Base-by-base conservation (phyloP, 1,140 invertebrate species). In the Theocolax elegans region DNA sequence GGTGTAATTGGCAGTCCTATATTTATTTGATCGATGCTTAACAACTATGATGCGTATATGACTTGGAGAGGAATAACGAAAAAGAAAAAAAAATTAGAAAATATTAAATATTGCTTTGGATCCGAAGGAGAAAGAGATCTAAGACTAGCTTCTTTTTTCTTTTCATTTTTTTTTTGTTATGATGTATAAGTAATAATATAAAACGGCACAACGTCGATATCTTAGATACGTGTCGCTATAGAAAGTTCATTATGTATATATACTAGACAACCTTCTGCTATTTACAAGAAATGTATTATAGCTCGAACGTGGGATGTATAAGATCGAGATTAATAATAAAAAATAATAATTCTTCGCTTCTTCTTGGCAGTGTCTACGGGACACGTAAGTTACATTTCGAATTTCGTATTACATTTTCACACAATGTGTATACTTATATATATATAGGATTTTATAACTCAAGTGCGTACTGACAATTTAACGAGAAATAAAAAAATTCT, bases 101-200 rank as follows among this genome's bases (percentile, higher is more conserved):
- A 44, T 27, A 60, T 60, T 44, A 60, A 44, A 38, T 60, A 60
- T 27, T 46, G 40, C 54, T 62, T 62, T 62, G 42, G 23, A 53
- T 29, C 46, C 13, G 12, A 31, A 19, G 25, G 27, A 29, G 29
- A 56, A 46, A 49, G n/a, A 48, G 44, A 48, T 48, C 25, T 62
- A 60, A 62, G 59, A 62, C 59, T 62, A 62, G 59, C 42, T 62
- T 62, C 29, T 48, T 56, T 17, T 15, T n/a, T n/a, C n/a, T n/a
- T n/a, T n/a, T n/a, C n/a, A n/a, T n/a, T n/a, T n/a, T n/a, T n/a
- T n/a, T n/a, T n/a, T n/a, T n/a, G n/a, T n/a, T n/a, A n/a, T n/a
- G n/a, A n/a, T n/a, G n/a, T n/a, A 35, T 62, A 49, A 7, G n/a
- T 49, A 62, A 62, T 12, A 31, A 62, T 62, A 48, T 29, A 48